These are phyloP conservation scores for Drosophila vallismaia DNA, from an alignment of 2,888 invertebrate species.

Conservation along the genomic window DNA sequence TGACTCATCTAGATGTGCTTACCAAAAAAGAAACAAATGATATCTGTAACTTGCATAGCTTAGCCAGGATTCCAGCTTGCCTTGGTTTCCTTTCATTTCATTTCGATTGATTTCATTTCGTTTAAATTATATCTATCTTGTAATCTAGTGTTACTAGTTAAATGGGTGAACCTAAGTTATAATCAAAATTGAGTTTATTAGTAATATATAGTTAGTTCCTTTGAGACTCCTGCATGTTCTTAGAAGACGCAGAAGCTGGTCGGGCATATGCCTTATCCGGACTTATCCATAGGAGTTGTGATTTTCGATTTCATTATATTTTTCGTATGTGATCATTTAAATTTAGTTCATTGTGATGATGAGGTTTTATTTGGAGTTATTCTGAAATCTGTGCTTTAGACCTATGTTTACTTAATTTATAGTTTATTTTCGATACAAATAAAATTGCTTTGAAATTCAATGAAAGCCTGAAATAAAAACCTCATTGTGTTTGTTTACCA, in stretches of 20 bases:
- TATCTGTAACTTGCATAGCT: constrained; percentile 16
- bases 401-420: constrained; percentile 44
- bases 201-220: constrained; percentile 23
- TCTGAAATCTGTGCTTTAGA: constrained; percentile 42
- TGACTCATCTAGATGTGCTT: constrained; percentile 42
- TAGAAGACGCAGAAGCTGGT: constrained; percentile 10
- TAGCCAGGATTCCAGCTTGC: constrained; percentile 21
- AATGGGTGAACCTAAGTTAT: constrained; percentile 16
- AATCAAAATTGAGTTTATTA: constrained; percentile 22
- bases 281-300: constrained; percentile 19
- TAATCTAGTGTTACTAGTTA: neutral
- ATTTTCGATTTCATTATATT: constrained; percentile 39
- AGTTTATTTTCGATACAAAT: constrained; percentile 56
- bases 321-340: constrained; percentile 39
- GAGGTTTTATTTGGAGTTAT: constrained; percentile 34
- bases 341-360: constrained; percentile 45
- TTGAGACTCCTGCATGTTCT: constrained; percentile 36
- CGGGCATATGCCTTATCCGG: constrained; percentile 6
- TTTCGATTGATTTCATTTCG: constrained; percentile 1
- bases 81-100: constrained; percentile 3
- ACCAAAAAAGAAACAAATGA: constrained; percentile 27
- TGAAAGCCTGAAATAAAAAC: constrained; percentile 3
- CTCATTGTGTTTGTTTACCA: constrained; percentile 3
- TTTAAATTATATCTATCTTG: constrained; percentile 8
- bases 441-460: constrained; percentile 58